Base-by-base conservation (phyloP, 1,140 invertebrate genomes). In the Panagrolaimus sp. region DNA sequence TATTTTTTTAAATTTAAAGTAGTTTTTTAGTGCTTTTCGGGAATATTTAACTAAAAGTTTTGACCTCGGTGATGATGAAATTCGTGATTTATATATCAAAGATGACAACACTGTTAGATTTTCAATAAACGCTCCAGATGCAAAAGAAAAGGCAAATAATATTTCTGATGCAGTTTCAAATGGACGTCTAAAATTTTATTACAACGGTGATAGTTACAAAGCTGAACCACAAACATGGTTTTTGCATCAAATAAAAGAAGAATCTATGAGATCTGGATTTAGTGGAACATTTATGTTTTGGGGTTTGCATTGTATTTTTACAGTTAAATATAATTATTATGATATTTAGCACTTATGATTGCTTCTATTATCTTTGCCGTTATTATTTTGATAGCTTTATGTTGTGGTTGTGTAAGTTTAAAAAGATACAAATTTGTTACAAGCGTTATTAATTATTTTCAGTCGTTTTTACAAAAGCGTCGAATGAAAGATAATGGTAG, bases 91-190 rank as follows among this genome's bases (percentile, higher is more conserved):
- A n/a, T 64, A 38, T 23, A 63, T 80, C 8, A 67, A 68, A 38
- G 78, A 78, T 53, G 75, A 80, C 51, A 80, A 80, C 48, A 68
- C 70, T 11, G 69, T 80, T 20, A 47, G 74, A 11, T 79, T 79
- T 31, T 71, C 67, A 25, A 66, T 79, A 1, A 61, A 68, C 23
- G 71, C 69, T 23, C 44, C 66, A 14, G 66, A 80, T 53, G 78
- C 78, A 11, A 69, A 70, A 53, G 8, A 72, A 61, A 75, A 76
- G 43, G 67, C 77, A 8, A 45, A 78, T 42, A 63, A 63, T 42
- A 72, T 79, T 31, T 80, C 77, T 20, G 66, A 79, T 31, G 68
- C 74, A 20, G 76, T 78, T 9, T 72, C 74, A 13, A 70, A 51
- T 46, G 67, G 71, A 23, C 44, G 51, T 9, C 61, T 76, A 9